Evolutionary conservation across 2,797 vertebrate genomes (phyloP), one percentile per base, ranked within the genome.

Genomic region (Peromyscus melanophrys): DNA sequence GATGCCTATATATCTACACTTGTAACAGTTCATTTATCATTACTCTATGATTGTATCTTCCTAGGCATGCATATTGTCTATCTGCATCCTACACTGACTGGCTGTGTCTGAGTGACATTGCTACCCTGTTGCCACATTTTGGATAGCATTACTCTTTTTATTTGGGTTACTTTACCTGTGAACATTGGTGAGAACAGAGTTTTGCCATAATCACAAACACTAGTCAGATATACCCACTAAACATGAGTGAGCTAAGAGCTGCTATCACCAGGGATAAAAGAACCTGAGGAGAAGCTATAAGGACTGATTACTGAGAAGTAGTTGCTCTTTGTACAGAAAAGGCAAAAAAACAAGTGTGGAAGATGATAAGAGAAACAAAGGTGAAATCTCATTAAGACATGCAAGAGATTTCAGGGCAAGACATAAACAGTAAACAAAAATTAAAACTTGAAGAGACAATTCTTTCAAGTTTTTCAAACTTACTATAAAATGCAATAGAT

Each of bases 271-370:
- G 11, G 6, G 9, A 29, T 34, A 73, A n/a, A 34, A 75, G 37
- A 73, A 31, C 2, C 2, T 13, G 0, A 4, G 6, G 0, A 3
- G 2, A 5, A 0, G 0, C 16, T 80, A 2, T 46, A 14, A 25
- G n/a, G 1, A 59, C 11, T 67, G 7, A 75, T 23, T 8, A 73
- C 37, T 63, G 9, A 40, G 27, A 85, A 85, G 19, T 4, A 49
- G 34, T 4, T 5, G 46, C 4, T 75, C 40, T 9, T 25, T 43
- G 1, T n/a, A 49, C 37, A 78, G 89, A 37, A n/a, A 65, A 29
- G 61, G 1, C 16, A 49, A n/a, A 17, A 63, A 81, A 27, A n/a
- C 29, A 52, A 43, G 6, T 4, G 4, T 21, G 19, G 7, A 19
- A 40, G 19, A 49, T 13, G 73, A 8, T 12, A 40, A 37, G 2